Evolutionary conservation across 2,113 vertebrate genomes (phyloP).

Genomic region (Cheirogaleus medius): DNA sequence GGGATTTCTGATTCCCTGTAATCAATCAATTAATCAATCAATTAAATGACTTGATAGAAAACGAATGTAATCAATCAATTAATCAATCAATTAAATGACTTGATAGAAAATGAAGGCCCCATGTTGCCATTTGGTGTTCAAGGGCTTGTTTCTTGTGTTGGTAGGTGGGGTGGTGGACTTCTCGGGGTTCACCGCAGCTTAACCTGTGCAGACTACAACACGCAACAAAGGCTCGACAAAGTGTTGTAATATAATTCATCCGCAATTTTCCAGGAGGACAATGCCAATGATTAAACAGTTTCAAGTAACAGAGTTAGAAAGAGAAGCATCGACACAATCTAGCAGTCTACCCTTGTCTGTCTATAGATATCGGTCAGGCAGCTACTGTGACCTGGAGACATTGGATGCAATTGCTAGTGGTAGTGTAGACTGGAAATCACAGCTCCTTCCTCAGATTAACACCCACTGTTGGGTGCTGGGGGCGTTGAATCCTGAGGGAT

Average conservation of each 20-base stretch:
- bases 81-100: no score
- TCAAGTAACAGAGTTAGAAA: background rate
- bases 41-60: background rate
- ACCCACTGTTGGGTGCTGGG: background rate
- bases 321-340: background rate
- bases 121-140: background rate
- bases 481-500: background rate
- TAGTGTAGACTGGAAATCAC: background rate
- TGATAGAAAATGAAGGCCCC: background rate
- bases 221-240: background rate
- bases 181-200: background rate
- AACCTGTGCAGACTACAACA: background rate
- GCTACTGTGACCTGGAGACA: background rate
- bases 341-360: background rate
- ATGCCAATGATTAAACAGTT: background rate
- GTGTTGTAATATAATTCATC: background rate
- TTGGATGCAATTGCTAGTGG: background rate
- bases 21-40: no score
- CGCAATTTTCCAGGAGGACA: background rate
- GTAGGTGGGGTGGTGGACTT: background rate
- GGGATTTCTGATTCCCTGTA: background rate
- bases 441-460: background rate
- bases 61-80: background rate
- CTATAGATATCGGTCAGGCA: background rate
- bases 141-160: background rate